phyloP scores from a whole-genome alignment of 2,113 vertebrate species.

The Cinclus cinclus region DNA sequence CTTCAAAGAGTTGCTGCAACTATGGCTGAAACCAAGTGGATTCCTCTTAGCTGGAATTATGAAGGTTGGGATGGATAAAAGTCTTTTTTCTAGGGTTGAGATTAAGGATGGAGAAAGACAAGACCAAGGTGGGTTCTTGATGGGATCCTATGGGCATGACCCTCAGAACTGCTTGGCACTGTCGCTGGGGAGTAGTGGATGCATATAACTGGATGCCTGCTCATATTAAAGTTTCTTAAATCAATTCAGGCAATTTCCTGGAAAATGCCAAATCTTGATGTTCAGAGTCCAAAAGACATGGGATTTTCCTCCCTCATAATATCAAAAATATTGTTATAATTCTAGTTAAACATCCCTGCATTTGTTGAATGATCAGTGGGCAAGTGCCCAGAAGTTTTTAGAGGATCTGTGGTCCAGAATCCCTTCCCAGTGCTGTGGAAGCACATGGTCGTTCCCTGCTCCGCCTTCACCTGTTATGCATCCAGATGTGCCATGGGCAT shows the following conservation, averaged over 20 bases:
- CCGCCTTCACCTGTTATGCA: rapidly evolving
- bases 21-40: background rate
- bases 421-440: background rate
- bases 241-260: background rate
- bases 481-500: rapidly evolving
- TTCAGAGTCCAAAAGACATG: background rate
- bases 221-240: background rate
- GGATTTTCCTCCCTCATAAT: background rate
- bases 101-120: background rate
- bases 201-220: background rate
- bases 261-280: background rate
- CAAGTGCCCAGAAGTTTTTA: background rate
- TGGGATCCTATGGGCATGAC: background rate
- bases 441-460: rapidly evolving
- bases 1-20: background rate
- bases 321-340: background rate
- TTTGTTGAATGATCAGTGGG: background rate
- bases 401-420: background rate
- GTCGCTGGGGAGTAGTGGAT: rapidly evolving
- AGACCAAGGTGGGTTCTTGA: background rate
- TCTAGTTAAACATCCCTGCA: background rate
- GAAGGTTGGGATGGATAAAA: background rate
- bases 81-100: background rate
- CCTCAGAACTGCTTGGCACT: background rate
- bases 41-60: background rate